These are phyloP conservation scores for Anabacerthia variegaticeps DNA, from an alignment of 2,797 vertebrate genomes.

Conservation along the genomic window DNA sequence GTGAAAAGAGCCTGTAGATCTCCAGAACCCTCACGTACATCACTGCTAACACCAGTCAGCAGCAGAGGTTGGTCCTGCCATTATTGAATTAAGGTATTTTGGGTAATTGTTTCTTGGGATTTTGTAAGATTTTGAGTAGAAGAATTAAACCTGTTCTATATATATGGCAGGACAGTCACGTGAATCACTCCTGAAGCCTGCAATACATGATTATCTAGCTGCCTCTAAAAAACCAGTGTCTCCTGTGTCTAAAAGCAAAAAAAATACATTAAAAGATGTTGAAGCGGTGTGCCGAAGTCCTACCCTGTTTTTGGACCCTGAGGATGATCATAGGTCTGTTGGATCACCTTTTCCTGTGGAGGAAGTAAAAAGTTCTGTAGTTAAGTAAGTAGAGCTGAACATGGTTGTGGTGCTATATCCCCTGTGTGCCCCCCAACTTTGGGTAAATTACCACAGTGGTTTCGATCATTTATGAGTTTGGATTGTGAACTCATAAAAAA, in stretches of 20 bases:
- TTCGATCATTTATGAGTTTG: background rate
- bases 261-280: background rate
- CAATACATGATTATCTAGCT: rapidly evolving
- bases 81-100: background rate
- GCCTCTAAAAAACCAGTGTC: background rate
- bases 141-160: background rate
- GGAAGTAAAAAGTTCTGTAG: background rate
- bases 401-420: background rate
- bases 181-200: background rate
- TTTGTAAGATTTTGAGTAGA: background rate
- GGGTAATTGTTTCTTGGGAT: background rate
- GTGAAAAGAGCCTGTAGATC: background rate
- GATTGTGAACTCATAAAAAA: background rate
- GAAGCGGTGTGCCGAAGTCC: background rate
- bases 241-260: background rate
- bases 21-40: background rate
- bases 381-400: background rate
- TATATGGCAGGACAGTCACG: constrained; percentile 17
- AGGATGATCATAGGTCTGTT: background rate
- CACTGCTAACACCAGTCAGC: background rate
- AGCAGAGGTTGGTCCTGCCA: constrained; percentile 61
- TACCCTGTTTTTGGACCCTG: rapidly evolving
- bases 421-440: background rate
- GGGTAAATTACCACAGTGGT: background rate
- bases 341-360: constrained; percentile 35